Base-by-base conservation (phyloP, 2,888 invertebrate genomes). In the Ormyrus nitidulus region DNA sequence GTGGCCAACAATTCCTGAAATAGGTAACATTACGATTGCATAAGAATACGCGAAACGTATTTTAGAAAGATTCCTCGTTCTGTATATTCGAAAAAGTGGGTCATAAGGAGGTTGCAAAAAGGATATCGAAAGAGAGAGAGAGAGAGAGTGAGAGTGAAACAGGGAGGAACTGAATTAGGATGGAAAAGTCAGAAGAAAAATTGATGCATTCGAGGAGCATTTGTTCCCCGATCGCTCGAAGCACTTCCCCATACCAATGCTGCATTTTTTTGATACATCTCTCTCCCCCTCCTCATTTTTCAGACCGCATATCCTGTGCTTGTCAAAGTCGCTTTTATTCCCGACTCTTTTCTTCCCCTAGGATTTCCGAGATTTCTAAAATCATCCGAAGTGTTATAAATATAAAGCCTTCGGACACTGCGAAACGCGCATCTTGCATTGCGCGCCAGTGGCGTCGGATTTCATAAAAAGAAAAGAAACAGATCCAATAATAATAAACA, bases 401-500 rank as follows among this genome's bases (percentile, higher is more conserved):
- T 62, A 62, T 62, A 62, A 62, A n/a, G 19, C 53, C 53, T 9
- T 0, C 34, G 61, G 61, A 44, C 61, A 62, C 44, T 34, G 44
- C 44, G 44, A 62, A 62, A 6, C n/a, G n/a, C 11, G 5, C n/a
- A 6, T 56, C 10, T 9, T 53, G 53, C 53, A 53, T 10, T 10
- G 7, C 53, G 53, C 56, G 11, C 11, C n/a, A 0, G 10, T 56
- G 56, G 53, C 10, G 53, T 59, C 61, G 61, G 44, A 11, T 62
- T 34, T 59, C 59, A 11, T 62, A 62, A 44, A 62, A 34, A 61
- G 44, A 19, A 62, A 44, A 44, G 44, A 34, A 44, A 44, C 56
- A 62, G 61, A 62, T 8, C 59, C 44, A 62, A 11, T 10, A 46
- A 62, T 62, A 62, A 62, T 11, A 62, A 62, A 62, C 61, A 62